phyloP scores from a whole-genome alignment of 2,888 invertebrate species.

The Resseliella maxima region DNA sequence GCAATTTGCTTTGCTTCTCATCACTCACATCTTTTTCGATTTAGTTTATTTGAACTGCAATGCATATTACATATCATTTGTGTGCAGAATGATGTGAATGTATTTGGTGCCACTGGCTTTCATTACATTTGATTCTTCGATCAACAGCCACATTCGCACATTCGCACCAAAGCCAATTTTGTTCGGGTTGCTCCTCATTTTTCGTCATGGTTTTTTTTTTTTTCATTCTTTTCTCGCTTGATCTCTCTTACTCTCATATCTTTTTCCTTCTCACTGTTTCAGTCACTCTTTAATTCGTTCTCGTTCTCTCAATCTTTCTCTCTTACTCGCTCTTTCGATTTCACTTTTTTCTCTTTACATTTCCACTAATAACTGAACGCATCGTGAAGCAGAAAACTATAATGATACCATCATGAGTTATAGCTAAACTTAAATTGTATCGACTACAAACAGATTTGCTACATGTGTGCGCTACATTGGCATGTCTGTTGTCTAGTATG shows the following conservation, averaged over 20 bases:
- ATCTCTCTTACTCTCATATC: no score
- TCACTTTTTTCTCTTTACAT: neutral
- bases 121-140: neutral
- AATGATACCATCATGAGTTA: conserved; percentile 7
- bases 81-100: neutral
- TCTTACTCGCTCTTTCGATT: no score
- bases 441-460: neutral
- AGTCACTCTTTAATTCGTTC: no score
- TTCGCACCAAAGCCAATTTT: conserved; percentile 9
- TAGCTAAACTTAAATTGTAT: neutral
- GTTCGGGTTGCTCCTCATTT: neutral
- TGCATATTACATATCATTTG: neutral
- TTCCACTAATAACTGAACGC: neutral
- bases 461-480: neutral
- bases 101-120: neutral
- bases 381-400: neutral
- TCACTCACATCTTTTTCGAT: no score
- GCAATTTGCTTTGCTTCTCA: neutral
- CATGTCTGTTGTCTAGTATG: neutral
- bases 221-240: neutral
- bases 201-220: neutral
- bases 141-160: conserved; percentile 42
- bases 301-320: no score
- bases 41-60: no score
- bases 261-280: no score